Conservation (phyloP, 1,140 invertebrate genomes). For the Drosophila sechellia region DNA sequence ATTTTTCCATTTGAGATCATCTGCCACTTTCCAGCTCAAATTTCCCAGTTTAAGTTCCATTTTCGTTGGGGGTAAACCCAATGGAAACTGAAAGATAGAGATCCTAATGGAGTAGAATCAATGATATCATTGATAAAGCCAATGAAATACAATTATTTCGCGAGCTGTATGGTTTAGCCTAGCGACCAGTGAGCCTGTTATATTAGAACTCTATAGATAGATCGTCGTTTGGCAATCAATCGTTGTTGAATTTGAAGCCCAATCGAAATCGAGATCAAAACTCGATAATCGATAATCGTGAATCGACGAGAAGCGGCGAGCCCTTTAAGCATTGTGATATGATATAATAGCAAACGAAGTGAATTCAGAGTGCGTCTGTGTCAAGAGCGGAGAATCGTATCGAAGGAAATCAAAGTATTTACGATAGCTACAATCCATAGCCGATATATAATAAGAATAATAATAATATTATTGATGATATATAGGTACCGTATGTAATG, state of each 20-base stretch:
- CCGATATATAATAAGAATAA: neutral
- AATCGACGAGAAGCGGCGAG: conserved; percentile 4
- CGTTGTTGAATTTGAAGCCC: conserved; percentile 42
- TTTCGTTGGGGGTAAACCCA: neutral
- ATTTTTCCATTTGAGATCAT: conserved; percentile 6
- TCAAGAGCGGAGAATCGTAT: neutral
- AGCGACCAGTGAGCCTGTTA: conserved; percentile 21
- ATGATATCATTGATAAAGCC: neutral
- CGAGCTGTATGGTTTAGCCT: conserved; percentile 15
- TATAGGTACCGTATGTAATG: conserved; percentile 4
- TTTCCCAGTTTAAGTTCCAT: conserved; percentile 3
- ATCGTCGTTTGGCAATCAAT: conserved; percentile 61
- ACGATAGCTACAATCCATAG: conserved; percentile 27
- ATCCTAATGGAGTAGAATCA: no score
- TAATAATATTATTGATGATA: conserved; percentile 21
- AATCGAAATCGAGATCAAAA: conserved; percentile 6
- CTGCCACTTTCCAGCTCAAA: conserved; percentile 27
- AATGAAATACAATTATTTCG: conserved; percentile 23
- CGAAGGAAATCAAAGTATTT: conserved; percentile 48
- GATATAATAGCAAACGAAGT: conserved; percentile 35
- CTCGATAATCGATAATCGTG: conserved; percentile 2
- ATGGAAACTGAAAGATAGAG: neutral
- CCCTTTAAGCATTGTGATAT: conserved; percentile 67
- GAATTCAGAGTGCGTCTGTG: conserved; percentile 27
- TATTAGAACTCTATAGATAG: conserved; percentile 43